Evolutionary conservation across 2,888 invertebrate species (phyloP).

Genomic region (Carcina quercana): DNA sequence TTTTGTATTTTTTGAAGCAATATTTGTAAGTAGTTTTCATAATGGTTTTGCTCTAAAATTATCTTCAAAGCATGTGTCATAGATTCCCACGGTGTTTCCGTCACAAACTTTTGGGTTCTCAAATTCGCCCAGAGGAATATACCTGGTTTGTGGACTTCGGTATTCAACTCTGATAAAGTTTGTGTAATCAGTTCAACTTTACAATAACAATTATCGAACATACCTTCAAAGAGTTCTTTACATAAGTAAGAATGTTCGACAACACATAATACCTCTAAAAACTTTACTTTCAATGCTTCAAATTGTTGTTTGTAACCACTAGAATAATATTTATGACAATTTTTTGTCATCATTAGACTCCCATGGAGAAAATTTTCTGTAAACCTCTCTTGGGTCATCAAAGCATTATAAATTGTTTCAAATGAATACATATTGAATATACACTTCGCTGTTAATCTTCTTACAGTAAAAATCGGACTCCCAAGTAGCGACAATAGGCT

Average conservation of each 20-base stretch:
- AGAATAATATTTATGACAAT: slow-evolving; percentile 32
- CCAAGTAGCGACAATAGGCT: slow-evolving; percentile 41
- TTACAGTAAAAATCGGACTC: slow-evolving; percentile 58
- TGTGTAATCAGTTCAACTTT: slow-evolving; percentile 21
- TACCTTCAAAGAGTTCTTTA: slow-evolving; percentile 35
- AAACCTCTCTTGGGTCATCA: slow-evolving; percentile 21
- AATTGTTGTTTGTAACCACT: slow-evolving; percentile 18
- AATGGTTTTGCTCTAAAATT: slow-evolving; percentile 31
- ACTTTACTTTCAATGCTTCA: slow-evolving; percentile 24
- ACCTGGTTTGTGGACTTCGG: slow-evolving; percentile 33
- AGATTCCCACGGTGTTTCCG: slow-evolving; percentile 28
- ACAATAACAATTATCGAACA: slow-evolving; percentile 18
- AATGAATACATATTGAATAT: slow-evolving; percentile 54
- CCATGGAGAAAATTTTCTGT: slow-evolving; percentile 59
- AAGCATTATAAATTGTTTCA: slow-evolving; percentile 25
- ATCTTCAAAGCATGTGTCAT: slow-evolving; percentile 30
- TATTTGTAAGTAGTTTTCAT: slow-evolving; percentile 35
- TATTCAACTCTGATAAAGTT: slow-evolving; percentile 29
- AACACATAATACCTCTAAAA: slow-evolving; percentile 18
- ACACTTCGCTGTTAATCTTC: slow-evolving; percentile 54
- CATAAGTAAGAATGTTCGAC: slow-evolving; percentile 40
- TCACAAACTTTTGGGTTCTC: slow-evolving; percentile 31
- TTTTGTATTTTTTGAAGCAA: slow-evolving; percentile 33
- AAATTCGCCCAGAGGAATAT: slow-evolving; percentile 40
- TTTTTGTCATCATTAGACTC: slow-evolving; percentile 33